A percentile compares a stretch with the other conserved stretches of the same genome.
phyloP scores from a whole-genome alignment of 2,797 vertebrate genomes.

The Megaceryle alcyon region DNA sequence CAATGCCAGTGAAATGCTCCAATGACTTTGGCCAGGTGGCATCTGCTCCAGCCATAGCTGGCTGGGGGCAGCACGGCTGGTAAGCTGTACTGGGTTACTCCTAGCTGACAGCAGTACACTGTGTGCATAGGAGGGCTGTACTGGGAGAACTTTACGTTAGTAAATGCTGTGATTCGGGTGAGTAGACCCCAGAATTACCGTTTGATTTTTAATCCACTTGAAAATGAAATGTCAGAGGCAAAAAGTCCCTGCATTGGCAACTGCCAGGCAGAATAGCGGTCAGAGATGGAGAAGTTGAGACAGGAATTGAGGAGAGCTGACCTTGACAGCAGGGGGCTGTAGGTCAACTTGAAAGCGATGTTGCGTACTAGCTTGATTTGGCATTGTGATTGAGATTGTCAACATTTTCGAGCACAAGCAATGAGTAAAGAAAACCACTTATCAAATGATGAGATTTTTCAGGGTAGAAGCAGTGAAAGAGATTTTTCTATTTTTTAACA shows the following conservation, averaged over 20 bases:
- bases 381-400: neutral
- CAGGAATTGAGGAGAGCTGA: neutral
- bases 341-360: neutral
- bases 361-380: neutral
- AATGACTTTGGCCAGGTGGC: neutral
- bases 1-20: neutral
- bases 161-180: neutral
- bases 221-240: neutral
- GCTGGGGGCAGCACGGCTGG: too few species aligned
- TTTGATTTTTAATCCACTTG: neutral
- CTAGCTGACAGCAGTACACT: neutral
- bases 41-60: neutral
- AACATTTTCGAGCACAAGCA: neutral
- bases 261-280: neutral
- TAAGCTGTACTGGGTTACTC: neutral
- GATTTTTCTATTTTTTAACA: neutral
- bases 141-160: neutral
- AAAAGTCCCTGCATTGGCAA: neutral
- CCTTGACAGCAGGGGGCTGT: neutral
- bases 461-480: neutral
- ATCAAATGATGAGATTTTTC: neutral
- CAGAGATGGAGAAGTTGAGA: neutral
- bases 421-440: neutral
- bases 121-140: neutral
- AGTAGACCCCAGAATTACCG: neutral